Base-by-base conservation (phyloP, 2,113 vertebrate species). In the Jaculus jaculus region DNA sequence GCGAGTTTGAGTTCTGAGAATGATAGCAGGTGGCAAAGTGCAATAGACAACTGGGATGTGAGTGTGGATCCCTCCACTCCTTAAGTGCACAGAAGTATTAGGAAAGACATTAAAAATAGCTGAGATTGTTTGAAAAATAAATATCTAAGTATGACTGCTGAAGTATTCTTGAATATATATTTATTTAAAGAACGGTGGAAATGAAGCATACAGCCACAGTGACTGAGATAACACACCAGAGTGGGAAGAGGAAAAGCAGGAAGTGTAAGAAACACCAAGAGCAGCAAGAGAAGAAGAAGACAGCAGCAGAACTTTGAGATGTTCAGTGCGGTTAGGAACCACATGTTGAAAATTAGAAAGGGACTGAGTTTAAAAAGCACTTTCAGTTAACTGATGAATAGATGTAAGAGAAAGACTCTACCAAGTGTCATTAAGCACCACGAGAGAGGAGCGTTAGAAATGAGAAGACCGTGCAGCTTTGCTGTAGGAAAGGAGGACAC, bases 31-130 rank as follows among this genome's bases (percentile, higher is more conserved):
- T 84, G 37, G 37, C 34, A 89, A 87, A 87, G 61, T 39, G 69
- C 66, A 84, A 30, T 54, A 78, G 60, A 21, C 15, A 89, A 77
- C 28, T 61, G 63, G 26, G 66, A 78, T 87, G n/a, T 34, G 54
- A 74, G 63, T 89, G 60, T 87, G 37, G 77, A 39, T 91, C 58
- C 30, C 20, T 94, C 13, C 13, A 17, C 63, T 84, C 69, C 72
- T 47, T 32, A 93, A 96, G 58, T 93, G 8, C 18, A n/a, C 84
- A 32, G 4, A 71, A 87, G 17, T 90, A 69, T 87, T 60, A 90
- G 51, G 7, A 63, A 30, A 87, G 91, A 71, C 68, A 84, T 21
- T 72, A 66, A 80, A 77, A 34, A 73, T 84, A 63, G 51, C 37
- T 84, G 34, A 89, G 18, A 60, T 89, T 47, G 58, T 66, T 78